Conservation (phyloP, 2,888 invertebrate species). For the Germaria angustata region DNA sequence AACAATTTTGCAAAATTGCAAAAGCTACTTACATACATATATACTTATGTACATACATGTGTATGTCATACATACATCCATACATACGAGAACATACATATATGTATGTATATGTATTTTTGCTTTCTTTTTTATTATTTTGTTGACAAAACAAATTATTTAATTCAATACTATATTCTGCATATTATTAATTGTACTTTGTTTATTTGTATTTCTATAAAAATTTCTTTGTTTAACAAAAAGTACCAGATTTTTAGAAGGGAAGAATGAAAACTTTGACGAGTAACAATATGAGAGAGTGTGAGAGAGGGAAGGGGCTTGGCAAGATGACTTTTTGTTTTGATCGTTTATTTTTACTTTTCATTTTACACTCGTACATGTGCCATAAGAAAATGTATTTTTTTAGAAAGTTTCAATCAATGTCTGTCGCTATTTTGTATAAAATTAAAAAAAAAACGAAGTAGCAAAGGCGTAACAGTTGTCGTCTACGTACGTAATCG, state of each 20-base stretch:
- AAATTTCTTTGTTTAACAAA: slow-evolving; percentile 27
- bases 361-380: background rate
- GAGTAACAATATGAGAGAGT: no score
- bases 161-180: slow-evolving; percentile 15
- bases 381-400: background rate
- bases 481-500: slow-evolving; percentile 28
- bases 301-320: background rate
- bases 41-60: background rate
- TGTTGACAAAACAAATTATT: slow-evolving; percentile 42
- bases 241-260: background rate
- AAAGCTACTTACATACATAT: background rate
- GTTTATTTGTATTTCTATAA: slow-evolving; percentile 38
- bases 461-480: slow-evolving; percentile 9
- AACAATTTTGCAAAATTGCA: no score
- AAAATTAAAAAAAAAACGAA: background rate
- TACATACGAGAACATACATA: background rate
- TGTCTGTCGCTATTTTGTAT: background rate
- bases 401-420: background rate
- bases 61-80: background rate
- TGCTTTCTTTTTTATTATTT: background rate
- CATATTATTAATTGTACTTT: slow-evolving; percentile 17
- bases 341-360: background rate
- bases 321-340: background rate
- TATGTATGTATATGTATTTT: background rate
- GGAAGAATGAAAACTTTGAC: background rate